A percentile compares a stretch with the other conserved stretches of the same genome.
phyloP scores from a whole-genome alignment of 1,140 invertebrate genomes.

The Drosophila ogumai region DNA sequence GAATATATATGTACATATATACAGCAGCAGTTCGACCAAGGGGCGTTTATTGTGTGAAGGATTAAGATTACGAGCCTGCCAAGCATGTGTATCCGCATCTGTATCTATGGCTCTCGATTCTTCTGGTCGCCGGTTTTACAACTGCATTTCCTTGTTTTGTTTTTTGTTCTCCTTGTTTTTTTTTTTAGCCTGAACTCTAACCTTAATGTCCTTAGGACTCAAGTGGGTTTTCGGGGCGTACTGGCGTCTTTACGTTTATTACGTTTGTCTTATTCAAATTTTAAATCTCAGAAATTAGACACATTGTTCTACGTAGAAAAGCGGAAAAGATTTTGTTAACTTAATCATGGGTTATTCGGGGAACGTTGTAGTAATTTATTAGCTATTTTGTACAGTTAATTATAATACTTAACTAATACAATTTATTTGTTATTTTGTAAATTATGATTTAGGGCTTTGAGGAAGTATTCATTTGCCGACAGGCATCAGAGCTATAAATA shows the following conservation, averaged over 20 bases:
- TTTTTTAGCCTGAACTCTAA: slow-evolving; percentile 61
- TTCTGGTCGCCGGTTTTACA: slow-evolving; percentile 37
- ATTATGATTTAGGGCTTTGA: slow-evolving; percentile 15
- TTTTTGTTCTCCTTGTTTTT: slow-evolving; percentile 38
- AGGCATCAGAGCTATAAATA: slow-evolving; percentile 26
- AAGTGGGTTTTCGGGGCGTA: slow-evolving; percentile 67
- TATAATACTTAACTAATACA: slow-evolving; percentile 5
- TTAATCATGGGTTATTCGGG: slow-evolving; percentile 11
- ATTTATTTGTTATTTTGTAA: slow-evolving; percentile 2
- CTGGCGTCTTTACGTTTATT: slow-evolving; percentile 77
- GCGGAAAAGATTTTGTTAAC: not conserved
- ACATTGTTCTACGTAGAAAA: slow-evolving; percentile 5
- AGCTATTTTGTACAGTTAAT: slow-evolving; percentile 2
- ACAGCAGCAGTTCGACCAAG: slow-evolving; percentile 42
- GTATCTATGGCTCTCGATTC: slow-evolving; percentile 16
- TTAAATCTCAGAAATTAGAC: slow-evolving; percentile 43
- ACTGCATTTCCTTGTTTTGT: slow-evolving; percentile 47
- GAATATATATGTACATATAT: not conserved
- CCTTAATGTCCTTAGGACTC: slow-evolving; percentile 75
- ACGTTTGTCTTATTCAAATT: slow-evolving; percentile 30
- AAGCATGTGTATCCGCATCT: slow-evolving; percentile 45
- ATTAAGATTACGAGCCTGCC: slow-evolving; percentile 73
- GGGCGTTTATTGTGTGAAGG: slow-evolving; percentile 80
- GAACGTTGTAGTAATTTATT: not conserved
- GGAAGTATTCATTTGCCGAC: slow-evolving; percentile 9